A percentile compares a stretch with the other conserved stretches of the same genome.
Evolutionary conservation across 2,113 vertebrate species (phyloP).

Genomic region (Halcyon malimbica): DNA sequence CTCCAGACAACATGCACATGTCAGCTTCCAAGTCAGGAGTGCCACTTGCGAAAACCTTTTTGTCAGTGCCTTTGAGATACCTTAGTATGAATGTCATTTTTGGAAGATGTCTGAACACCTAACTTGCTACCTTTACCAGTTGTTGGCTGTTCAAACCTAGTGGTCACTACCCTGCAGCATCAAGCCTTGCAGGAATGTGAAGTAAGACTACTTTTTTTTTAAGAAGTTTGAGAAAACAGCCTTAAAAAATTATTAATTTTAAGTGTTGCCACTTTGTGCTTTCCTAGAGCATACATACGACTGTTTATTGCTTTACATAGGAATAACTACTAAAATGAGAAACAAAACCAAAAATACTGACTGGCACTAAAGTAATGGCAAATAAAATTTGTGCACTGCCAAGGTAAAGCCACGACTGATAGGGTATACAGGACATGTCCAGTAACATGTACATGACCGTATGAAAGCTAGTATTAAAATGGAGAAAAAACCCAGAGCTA

Average conservation of each 20-base stretch:
- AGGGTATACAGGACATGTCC: not conserved
- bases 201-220: not conserved
- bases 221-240: not conserved
- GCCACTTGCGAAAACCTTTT: not conserved
- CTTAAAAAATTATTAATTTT: not conserved
- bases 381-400: not conserved
- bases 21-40: not conserved
- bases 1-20: rapidly evolving
- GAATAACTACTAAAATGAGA: not conserved
- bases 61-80: not conserved
- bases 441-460: not conserved
- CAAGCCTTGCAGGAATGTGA: not conserved
- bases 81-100: not conserved
- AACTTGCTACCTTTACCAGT: not conserved
- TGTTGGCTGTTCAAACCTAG: not conserved
- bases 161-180: not conserved
- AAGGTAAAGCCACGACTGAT: not conserved
- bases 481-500: not conserved
- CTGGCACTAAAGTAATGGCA: not conserved
- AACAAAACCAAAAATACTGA: not conserved
- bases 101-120: not conserved
- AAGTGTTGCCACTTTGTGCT: not conserved
- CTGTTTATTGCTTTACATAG: not conserved
- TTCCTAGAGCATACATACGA: not conserved
- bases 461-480: not conserved